Conservation (phyloP, 2,888 invertebrate species). For the Drosophila basisetae region DNA sequence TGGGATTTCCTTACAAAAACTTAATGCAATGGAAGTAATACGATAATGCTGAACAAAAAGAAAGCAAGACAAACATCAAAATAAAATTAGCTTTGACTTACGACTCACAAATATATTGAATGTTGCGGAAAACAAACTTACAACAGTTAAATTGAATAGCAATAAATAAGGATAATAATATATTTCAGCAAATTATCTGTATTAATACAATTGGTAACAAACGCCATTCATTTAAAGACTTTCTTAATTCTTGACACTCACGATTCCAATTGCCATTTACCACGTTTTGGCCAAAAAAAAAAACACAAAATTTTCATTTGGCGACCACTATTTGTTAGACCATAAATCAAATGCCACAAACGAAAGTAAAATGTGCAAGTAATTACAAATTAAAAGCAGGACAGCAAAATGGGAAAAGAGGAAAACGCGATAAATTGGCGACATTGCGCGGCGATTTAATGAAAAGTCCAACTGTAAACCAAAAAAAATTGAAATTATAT, state of each 20-base stretch:
- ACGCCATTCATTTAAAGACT: conserved; percentile 24
- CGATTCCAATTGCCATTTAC: conserved; percentile 71
- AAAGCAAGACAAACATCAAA: background rate
- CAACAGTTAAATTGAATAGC: background rate
- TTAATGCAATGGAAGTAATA: background rate
- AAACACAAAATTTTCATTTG: conserved; percentile 42
- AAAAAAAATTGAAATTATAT: conserved; percentile 74
- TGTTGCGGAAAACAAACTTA: background rate
- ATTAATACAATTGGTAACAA: conserved; percentile 4
- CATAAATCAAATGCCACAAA: conserved; percentile 75
- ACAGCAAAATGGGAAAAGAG: conserved; percentile 13
- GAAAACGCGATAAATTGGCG: conserved; percentile 57
- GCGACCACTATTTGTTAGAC: conserved; percentile 56
- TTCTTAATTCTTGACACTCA: conserved; percentile 61
- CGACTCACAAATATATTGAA: background rate
- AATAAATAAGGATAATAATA: background rate
- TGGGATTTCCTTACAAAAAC: background rate
- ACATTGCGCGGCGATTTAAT: conserved; percentile 73
- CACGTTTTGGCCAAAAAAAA: conserved; percentile 49
- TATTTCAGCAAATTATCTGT: background rate
- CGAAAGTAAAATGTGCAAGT: conserved; percentile 72
- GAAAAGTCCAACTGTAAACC: conserved; percentile 66
- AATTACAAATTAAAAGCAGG: conserved; percentile 74
- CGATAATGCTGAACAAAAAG: background rate
- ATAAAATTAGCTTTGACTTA: too few species aligned